Conservation (phyloP, 2,888 invertebrate species). For the Microchrysa polita region DNA sequence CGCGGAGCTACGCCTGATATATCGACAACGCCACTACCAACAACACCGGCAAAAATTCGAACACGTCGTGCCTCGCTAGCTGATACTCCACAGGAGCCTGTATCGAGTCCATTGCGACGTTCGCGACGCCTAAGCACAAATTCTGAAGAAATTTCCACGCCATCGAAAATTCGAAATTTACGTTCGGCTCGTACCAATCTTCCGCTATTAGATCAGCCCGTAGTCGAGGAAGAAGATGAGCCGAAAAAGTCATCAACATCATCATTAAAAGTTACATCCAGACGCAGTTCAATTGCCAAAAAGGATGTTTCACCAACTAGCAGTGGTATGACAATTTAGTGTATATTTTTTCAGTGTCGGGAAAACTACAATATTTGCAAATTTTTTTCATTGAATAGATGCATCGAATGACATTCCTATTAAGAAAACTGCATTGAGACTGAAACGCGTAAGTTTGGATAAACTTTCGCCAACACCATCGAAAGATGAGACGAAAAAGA, state of each 20-base stretch:
- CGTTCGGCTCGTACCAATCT: background rate
- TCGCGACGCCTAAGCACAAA: constrained; percentile 27
- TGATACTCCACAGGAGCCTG: background rate
- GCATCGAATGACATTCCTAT: background rate
- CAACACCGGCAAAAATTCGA: background rate
- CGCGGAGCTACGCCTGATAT: constrained; percentile 2
- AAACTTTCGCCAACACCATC: no score
- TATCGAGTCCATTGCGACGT: constrained; percentile 14
- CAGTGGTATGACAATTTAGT: background rate
- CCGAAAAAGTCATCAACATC: no score
- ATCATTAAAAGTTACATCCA: background rate
- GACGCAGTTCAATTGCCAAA: background rate
- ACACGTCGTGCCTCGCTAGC: constrained; percentile 26
- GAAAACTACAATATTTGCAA: no score
- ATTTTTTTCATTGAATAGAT: no score
- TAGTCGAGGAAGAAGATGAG: constrained; percentile 22
- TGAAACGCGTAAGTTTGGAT: background rate
- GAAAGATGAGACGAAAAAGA: no score
- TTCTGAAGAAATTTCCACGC: constrained; percentile 18
- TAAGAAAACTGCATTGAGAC: background rate
- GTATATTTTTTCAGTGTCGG: background rate
- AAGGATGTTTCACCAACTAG: background rate
- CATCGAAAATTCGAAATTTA: constrained; percentile 3
- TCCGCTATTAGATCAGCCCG: constrained; percentile 8
- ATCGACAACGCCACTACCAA: background rate